Base-by-base conservation (phyloP, 1,140 invertebrate genomes). In the Zaprionus ghesquierei region DNA sequence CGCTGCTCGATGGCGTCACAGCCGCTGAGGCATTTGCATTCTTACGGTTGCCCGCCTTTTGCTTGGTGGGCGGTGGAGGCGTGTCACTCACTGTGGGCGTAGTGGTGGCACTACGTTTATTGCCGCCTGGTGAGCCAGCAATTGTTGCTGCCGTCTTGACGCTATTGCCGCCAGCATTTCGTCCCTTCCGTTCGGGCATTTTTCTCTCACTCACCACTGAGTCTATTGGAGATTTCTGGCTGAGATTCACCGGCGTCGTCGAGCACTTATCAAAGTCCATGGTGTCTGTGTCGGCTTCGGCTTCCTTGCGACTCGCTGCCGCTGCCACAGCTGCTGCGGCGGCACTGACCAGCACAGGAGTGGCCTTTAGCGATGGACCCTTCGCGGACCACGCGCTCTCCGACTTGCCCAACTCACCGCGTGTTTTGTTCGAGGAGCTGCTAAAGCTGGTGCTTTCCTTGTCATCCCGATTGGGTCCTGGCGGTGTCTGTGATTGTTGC, bases 321-420 rank as follows among this genome's bases (percentile, higher is more conserved):
- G 69, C 53, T 63, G 35, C 31, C 63, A 44, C 64, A 41, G 27
- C 15, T 64, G 65, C 25, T 44, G 61, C 73, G 51, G 44, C 6
- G 29, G 25, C 71, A 22, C 18, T 79, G 5, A 81, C 80, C 61
- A 90, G 64, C 10, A 92, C 91, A 0, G 91, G 89, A 1, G 84
- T 92, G 5, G 91, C 91, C 71, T 92, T 92, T 3, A 92, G 46
- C 0, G 91, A 92, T 0, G 91, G 91, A 0, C 91, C 91, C 59
- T 92, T 92, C 25, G 82, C 87, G 1, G 90, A 92, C 90, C 90
- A 92, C 29, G 89, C 86, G 20, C 90, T 92, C 69, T 92, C 91
- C 38, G 82, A 90, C 29, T 91, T 91, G 22, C 80, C 90, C 3
- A 87, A 66, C 50, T 89, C 82, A 0, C 75, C 80, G 8, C 89